Percentiles rank a stretch among this genome's conserved stretches.
phyloP scores from a whole-genome alignment of 2,797 vertebrate species.

The Leptoclinus maculatus region DNA sequence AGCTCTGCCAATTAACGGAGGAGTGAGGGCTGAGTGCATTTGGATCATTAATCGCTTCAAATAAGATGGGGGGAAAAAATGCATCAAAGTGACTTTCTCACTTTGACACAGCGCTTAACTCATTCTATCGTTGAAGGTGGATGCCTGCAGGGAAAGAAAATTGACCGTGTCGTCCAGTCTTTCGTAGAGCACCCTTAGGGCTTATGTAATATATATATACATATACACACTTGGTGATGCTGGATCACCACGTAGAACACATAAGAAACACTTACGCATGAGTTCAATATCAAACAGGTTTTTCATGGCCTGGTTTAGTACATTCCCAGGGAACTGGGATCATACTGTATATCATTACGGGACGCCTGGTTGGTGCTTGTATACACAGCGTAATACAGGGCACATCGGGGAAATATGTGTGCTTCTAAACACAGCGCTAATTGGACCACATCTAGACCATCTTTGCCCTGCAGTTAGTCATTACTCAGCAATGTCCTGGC shows the following conservation, averaged over 20 bases:
- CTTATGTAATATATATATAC: constrained; percentile 21
- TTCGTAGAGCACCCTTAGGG: neutral
- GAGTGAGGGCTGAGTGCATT: neutral
- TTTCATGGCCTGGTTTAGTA: constrained; percentile 7
- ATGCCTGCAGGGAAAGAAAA: neutral
- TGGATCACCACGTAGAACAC: neutral
- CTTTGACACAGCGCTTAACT: neutral
- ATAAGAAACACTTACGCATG: neutral
- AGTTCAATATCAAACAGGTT: constrained; percentile 16
- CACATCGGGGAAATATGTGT: constrained; percentile 64
- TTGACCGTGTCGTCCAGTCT: neutral
- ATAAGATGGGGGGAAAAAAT: neutral
- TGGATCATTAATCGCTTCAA: neutral
- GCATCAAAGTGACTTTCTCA: neutral
- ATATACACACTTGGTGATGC: constrained; percentile 11
- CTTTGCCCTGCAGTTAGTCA: constrained; percentile 71
- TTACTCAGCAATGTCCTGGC: constrained; percentile 73
- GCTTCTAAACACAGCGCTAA: constrained; percentile 73
- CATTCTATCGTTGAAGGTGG: neutral
- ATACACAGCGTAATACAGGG: constrained; percentile 55
- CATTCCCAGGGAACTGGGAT: constrained; percentile 31
- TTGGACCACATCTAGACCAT: constrained; percentile 74
- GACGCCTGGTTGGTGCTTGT: constrained; percentile 47
- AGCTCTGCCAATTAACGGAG: neutral
- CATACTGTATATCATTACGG: constrained; percentile 24